These are phyloP conservation scores for Macrostomum cliftonense DNA, from an alignment of 2,888 invertebrate genomes.

Conservation along the genomic window DNA sequence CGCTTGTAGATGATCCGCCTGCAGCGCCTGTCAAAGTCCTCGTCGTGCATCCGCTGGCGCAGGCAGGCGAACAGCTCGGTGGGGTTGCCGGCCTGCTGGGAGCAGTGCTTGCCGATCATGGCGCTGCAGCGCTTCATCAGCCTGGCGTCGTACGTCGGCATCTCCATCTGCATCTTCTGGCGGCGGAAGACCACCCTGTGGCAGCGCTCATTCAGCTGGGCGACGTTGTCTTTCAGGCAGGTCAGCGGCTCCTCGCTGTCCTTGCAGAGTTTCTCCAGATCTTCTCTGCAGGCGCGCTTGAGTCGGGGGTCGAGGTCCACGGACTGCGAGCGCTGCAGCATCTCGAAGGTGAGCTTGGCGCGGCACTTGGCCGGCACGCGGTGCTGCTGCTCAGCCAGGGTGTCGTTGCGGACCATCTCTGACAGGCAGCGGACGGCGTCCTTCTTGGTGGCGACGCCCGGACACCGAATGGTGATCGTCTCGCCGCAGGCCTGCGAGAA, in stretches of 20 bases:
- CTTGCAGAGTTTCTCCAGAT: slow-evolving; percentile 20
- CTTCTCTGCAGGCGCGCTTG: slow-evolving; percentile 19
- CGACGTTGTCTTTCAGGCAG: slow-evolving; percentile 46
- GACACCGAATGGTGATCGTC: slow-evolving; percentile 49
- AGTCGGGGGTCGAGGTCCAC: slow-evolving; percentile 47
- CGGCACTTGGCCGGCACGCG: slow-evolving; percentile 69
- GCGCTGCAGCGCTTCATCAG: slow-evolving; percentile 64
- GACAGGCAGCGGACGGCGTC: slow-evolving; percentile 71
- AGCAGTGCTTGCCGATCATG: slow-evolving; percentile 68
- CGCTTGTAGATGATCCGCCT: slow-evolving; percentile 62
- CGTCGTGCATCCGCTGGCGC: slow-evolving; percentile 53
- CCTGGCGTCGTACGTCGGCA: slow-evolving; percentile 68
- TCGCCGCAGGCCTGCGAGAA: slow-evolving; percentile 78
- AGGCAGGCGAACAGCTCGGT: slow-evolving; percentile 30
- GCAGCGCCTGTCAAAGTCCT: slow-evolving; percentile 62
- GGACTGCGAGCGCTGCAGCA: slow-evolving; percentile 71
- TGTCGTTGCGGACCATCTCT: slow-evolving; percentile 71
- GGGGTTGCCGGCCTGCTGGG: slow-evolving; percentile 48
- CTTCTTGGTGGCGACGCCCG: slow-evolving; percentile 27
- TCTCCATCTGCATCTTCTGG: slow-evolving; percentile 62
- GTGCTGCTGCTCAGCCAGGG: slow-evolving; percentile 52
- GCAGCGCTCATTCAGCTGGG: slow-evolving; percentile 48
- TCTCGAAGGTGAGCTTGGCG: slow-evolving; percentile 68
- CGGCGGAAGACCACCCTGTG: slow-evolving; percentile 63
- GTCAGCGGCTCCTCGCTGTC: slow-evolving; percentile 6